Conservation (phyloP, 2,888 invertebrate genomes). For the Thumatha senex region DNA sequence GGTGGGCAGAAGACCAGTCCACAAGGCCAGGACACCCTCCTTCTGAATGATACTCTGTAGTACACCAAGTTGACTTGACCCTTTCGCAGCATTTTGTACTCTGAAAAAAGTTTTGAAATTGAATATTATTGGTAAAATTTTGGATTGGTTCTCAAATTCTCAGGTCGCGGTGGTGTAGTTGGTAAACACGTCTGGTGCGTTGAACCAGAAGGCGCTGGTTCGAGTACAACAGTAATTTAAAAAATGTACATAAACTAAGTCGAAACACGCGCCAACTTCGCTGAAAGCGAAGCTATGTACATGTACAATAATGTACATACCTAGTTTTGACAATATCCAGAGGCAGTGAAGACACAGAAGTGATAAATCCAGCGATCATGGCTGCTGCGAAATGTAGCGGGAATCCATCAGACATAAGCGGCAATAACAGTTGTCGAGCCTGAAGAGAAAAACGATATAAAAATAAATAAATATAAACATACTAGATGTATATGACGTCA, state of each 20-base stretch:
- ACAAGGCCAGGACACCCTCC: slow-evolving; percentile 95
- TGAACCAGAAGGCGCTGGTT: no score
- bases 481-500: no score
- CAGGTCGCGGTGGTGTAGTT: no score
- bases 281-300: no score
- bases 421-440: slow-evolving; percentile 68
- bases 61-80: slow-evolving; percentile 89
- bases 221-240: no score
- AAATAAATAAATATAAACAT: no score
- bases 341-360: slow-evolving; percentile 97
- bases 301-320: no score
- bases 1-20: slow-evolving; percentile 98
- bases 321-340: slow-evolving; percentile 99
- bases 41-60: slow-evolving; percentile 88
- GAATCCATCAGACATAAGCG: slow-evolving; percentile 88
- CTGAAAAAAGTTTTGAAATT: not conserved
- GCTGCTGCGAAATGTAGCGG: slow-evolving; percentile 94
- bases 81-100: slow-evolving; percentile 97
- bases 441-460: slow-evolving; percentile 23
- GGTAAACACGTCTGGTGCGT: no score
- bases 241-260: no score
- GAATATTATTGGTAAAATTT: no score
- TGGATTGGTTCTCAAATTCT: no score
- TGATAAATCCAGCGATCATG: slow-evolving; percentile 97
- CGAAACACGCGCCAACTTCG: no score